Conservation (phyloP, 2,797 vertebrate species). For the Botia almorhae region DNA sequence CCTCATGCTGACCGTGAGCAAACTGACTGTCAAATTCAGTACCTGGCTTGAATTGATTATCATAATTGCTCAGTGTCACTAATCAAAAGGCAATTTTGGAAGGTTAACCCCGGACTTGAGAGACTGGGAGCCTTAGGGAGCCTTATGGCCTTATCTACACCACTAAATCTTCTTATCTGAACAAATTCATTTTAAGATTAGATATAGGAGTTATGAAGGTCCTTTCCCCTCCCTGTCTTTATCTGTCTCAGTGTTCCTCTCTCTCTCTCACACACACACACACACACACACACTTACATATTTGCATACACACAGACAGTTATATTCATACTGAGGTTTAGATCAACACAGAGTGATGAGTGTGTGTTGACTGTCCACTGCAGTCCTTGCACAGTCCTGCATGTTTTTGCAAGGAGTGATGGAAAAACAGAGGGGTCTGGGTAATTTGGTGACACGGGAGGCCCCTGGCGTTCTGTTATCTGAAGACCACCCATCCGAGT, state of each 20-base stretch:
- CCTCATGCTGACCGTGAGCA: background rate
- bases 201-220: background rate
- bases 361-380: slow-evolving; percentile 14
- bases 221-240: background rate
- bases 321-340: slow-evolving; percentile 27
- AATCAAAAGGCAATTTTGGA: background rate
- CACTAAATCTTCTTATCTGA: slow-evolving; percentile 23
- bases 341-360: slow-evolving; percentile 30
- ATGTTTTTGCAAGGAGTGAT: slow-evolving; percentile 54
- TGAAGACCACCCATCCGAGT: slow-evolving; percentile 78
- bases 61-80: background rate
- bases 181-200: slow-evolving; percentile 36
- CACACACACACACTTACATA: background rate
- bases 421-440: slow-evolving; percentile 60
- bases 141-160: background rate
- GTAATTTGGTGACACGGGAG: slow-evolving; percentile 66
- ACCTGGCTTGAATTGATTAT: background rate
- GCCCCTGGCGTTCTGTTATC: slow-evolving; percentile 68
- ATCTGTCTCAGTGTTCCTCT: background rate
- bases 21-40: slow-evolving; percentile 4
- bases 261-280: background rate
- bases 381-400: slow-evolving; percentile 13
- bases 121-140: background rate
- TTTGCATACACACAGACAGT: background rate
- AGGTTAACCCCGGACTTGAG: background rate